A percentile compares a stretch with the other conserved stretches of the same genome.
These are phyloP conservation scores for Chionodraco myersi DNA, from an alignment of 2,113 vertebrate genomes.

Conservation along the genomic window DNA sequence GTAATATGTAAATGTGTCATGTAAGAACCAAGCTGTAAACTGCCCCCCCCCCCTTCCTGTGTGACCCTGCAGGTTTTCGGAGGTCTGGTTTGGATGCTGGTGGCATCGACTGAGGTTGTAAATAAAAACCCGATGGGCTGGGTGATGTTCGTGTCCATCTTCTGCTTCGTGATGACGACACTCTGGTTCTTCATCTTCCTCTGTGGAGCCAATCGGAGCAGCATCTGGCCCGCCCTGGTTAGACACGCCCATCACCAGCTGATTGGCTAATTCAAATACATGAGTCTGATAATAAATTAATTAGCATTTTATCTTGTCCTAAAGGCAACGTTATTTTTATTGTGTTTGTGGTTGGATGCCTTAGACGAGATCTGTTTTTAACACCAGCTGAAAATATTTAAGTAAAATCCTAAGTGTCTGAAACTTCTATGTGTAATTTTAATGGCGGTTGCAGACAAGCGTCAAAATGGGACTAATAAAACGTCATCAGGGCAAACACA, in stretches of 20 bases:
- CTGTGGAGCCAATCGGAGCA: constrained; percentile 78
- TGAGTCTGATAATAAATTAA: no score
- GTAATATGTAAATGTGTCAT: no score
- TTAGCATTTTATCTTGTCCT: no score
- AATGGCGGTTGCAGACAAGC: no score
- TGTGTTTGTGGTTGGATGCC: no score
- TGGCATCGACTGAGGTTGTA: constrained; percentile 74
- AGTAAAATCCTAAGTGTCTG: no score
- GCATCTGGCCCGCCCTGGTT: constrained; percentile 85
- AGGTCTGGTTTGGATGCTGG: constrained; percentile 88
- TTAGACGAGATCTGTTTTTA: no score
- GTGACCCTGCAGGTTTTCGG: constrained; percentile 83
- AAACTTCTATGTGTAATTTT: no score
- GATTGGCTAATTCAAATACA: not conserved
- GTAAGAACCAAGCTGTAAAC: not conserved
- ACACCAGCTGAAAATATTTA: no score
- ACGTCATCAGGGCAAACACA: no score
- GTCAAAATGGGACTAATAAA: no score
- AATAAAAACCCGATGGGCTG: constrained; percentile 78
- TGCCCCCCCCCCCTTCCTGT: not conserved
- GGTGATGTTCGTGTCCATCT: constrained; percentile 89
- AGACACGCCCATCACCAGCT: constrained; percentile 43
- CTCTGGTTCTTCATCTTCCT: constrained; percentile 83
- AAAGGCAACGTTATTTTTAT: no score
- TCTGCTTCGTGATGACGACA: constrained; percentile 85